phyloP scores from a whole-genome alignment of 1,140 invertebrate genomes.

The Triops cancriformis region DNA sequence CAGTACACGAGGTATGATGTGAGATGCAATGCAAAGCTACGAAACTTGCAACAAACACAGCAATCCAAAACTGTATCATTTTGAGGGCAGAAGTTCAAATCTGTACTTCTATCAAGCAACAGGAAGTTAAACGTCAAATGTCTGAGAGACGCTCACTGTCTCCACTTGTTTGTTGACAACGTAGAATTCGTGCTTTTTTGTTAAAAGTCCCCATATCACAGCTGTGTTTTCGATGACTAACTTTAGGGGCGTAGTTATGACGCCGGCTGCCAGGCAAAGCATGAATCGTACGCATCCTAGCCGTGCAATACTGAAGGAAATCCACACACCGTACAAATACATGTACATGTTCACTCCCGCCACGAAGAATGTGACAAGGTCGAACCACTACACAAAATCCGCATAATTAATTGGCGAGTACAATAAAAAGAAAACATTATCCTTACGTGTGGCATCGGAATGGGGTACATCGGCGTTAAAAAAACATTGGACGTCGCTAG shows the following conservation, averaged over 20 bases:
- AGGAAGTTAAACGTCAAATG: neutral
- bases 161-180: slow-evolving; percentile 81
- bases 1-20: neutral
- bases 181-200: slow-evolving; percentile 91
- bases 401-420: neutral
- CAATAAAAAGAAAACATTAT: neutral
- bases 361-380: slow-evolving; percentile 79
- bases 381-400: slow-evolving; percentile 47
- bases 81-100: neutral
- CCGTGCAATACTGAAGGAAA: slow-evolving; percentile 82
- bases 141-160: neutral
- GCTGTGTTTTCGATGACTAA: slow-evolving; percentile 88
- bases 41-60: neutral
- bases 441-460: slow-evolving; percentile 45
- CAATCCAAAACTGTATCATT: neutral
- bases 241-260: slow-evolving; percentile 83
- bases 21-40: neutral
- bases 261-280: slow-evolving; percentile 70
- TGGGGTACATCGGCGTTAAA: slow-evolving; percentile 72
- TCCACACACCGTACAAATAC: slow-evolving; percentile 91
- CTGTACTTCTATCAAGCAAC: neutral
- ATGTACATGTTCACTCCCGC: slow-evolving; percentile 87
- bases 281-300: slow-evolving; percentile 70
- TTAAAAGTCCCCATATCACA: slow-evolving; percentile 82
- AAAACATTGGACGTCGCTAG: slow-evolving; percentile 81